These are phyloP conservation scores for Ophiothrix spiculata DNA, from an alignment of 35 echinoderm and acorn worm species.

Conservation along the genomic window DNA sequence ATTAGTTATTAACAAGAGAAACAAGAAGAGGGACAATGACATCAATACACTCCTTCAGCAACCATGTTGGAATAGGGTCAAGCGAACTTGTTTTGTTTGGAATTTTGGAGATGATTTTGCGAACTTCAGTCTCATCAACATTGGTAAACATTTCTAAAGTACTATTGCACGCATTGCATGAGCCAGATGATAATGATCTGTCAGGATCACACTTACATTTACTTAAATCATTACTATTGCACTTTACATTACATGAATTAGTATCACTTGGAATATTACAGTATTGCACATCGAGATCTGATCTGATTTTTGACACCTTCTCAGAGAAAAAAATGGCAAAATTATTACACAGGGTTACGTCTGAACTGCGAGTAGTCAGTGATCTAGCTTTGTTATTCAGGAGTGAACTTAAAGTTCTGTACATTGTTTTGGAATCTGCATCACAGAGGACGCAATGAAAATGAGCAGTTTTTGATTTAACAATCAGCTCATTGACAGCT, in stretches of 20 bases:
- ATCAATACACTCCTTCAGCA: neutral
- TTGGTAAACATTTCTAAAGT: neutral
- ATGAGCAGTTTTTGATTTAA: neutral
- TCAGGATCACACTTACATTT: too few relatives aligned
- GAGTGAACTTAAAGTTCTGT: neutral
- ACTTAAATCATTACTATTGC: neutral
- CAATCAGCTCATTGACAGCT: neutral
- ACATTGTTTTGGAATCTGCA: neutral
- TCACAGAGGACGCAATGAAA: neutral
- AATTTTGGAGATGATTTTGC: neutral
- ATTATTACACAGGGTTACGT: neutral
- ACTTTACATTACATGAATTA: neutral
- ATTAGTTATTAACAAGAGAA: neutral
- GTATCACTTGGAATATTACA: too few relatives aligned
- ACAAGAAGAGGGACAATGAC: neutral
- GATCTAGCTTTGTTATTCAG: neutral
- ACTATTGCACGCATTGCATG: too few relatives aligned
- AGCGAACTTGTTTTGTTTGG: neutral
- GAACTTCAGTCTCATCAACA: neutral
- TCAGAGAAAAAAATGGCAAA: neutral
- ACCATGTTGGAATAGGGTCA: neutral
- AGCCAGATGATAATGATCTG: too few relatives aligned
- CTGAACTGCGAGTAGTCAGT: neutral
- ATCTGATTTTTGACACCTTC: neutral
- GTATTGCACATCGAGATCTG: neutral